Evolutionary conservation across 2,113 vertebrate genomes (phyloP).

Genomic region (human (Homo sapiens)): DNA sequence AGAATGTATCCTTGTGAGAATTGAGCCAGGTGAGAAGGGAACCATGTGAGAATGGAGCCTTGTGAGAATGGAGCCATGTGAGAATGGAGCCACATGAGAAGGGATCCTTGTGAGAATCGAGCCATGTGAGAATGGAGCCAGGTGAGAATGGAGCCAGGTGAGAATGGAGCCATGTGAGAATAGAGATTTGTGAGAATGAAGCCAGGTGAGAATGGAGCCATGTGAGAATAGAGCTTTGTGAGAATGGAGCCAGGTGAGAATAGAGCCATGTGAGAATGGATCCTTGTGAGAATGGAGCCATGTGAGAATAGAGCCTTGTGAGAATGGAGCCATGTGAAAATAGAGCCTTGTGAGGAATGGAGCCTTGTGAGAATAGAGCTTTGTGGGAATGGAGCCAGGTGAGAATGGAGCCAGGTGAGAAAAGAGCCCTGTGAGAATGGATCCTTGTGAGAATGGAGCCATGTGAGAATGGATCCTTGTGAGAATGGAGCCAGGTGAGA

Average conservation of each 20-base stretch:
- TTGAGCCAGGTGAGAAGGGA: no score
- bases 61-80: rapidly evolving
- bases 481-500: no score
- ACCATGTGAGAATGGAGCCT: rapidly evolving
- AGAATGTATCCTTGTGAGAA: no score
- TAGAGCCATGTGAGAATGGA: rapidly evolving
- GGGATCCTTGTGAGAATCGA: rapidly evolving
- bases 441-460: background rate
- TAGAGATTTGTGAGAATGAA: rapidly evolving
- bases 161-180: background rate
- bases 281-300: rapidly evolving
- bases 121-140: no score
- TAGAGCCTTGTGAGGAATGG: rapidly evolving
- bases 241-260: rapidly evolving
- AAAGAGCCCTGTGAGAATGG: background rate
- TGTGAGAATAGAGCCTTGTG: background rate
- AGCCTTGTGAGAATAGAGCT: rapidly evolving
- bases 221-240: rapidly evolving
- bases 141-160: rapidly evolving
- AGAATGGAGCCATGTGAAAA: background rate
- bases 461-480: rapidly evolving
- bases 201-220: rapidly evolving
- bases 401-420: no score
- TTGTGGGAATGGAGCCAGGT: rapidly evolving
- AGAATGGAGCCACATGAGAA: no score